Conservation (phyloP, 2,113 vertebrate genomes). For the Thalassarche chlororhynchos region DNA sequence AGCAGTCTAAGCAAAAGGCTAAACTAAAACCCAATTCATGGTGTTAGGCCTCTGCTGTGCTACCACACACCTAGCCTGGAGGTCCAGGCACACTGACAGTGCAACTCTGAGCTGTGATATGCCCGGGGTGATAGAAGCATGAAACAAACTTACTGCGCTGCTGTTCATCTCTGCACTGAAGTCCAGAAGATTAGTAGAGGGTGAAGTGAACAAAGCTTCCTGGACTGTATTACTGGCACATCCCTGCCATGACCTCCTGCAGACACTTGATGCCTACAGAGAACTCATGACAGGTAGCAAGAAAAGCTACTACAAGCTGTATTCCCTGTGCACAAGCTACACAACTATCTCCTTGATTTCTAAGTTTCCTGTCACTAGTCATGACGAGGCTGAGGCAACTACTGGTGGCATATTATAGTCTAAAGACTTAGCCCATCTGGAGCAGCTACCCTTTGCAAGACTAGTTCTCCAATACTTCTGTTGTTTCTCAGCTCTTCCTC, state of each 20-base stretch:
- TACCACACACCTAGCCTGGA: not conserved
- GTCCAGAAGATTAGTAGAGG: not conserved
- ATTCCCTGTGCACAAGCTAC: not conserved
- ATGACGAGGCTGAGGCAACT: not conserved
- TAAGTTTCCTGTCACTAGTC: not conserved
- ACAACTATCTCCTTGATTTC: not conserved
- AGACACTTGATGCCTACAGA: not conserved
- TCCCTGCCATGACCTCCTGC: not conserved
- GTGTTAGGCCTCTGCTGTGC: not conserved
- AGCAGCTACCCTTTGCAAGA: not conserved
- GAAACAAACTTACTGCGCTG: not conserved
- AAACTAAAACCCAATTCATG: no score
- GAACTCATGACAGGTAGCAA: not conserved
- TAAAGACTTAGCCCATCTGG: not conserved
- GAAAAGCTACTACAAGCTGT: not conserved
- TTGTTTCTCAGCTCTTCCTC: not conserved
- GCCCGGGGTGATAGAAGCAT: not conserved
- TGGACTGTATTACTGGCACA: not conserved
- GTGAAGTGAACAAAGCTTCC: not conserved
- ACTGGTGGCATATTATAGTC: not conserved
- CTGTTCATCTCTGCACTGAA: not conserved
- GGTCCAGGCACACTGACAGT: no score
- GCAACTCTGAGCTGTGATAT: not conserved
- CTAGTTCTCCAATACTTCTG: not conserved
- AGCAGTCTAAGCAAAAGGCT: no score